phyloP scores from a whole-genome alignment of 2,113 vertebrate species.

The Polypterus bichir region DNA sequence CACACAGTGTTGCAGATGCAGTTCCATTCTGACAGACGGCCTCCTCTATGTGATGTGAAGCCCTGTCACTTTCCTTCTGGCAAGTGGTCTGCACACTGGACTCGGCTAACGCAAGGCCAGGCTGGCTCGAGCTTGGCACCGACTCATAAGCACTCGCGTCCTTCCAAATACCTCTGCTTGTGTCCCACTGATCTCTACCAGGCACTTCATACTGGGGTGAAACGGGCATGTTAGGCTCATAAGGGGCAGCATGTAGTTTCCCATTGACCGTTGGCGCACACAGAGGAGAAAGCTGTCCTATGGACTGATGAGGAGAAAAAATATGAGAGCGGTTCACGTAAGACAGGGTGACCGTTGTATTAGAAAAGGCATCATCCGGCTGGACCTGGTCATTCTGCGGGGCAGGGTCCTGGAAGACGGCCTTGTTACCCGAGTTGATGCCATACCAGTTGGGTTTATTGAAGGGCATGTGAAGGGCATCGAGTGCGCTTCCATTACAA shows the following conservation, averaged over 20 bases:
- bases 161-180: slow-evolving; percentile 13
- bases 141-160: slow-evolving; percentile 33
- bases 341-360: slow-evolving; percentile 56
- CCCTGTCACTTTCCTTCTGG: slow-evolving; percentile 15
- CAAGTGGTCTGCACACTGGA: slow-evolving; percentile 23
- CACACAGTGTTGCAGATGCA: slow-evolving; percentile 10
- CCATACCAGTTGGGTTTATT: slow-evolving; percentile 37
- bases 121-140: slow-evolving; percentile 26
- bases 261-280: slow-evolving; percentile 35
- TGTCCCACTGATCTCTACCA: slow-evolving; percentile 18
- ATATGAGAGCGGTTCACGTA: slow-evolving; percentile 56
- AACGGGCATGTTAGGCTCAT: slow-evolving; percentile 25
- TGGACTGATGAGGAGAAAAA: slow-evolving; percentile 33
- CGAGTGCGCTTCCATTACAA: slow-evolving; percentile 26
- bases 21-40: slow-evolving; percentile 20
- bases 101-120: slow-evolving; percentile 17
- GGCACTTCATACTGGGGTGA: not conserved
- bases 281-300: slow-evolving; percentile 26
- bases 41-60: too few species aligned
- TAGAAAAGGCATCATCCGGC: slow-evolving; percentile 50
- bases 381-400: slow-evolving; percentile 42
- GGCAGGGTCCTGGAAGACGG: slow-evolving; percentile 28
- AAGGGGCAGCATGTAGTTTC: slow-evolving; percentile 29
- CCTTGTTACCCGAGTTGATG: slow-evolving; percentile 29
- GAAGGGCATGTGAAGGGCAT: slow-evolving; percentile 28